Percentiles rank a stretch among this genome's conserved stretches.
phyloP scores from a whole-genome alignment of 2,113 vertebrate genomes.

The Phyllostomus hastatus region DNA sequence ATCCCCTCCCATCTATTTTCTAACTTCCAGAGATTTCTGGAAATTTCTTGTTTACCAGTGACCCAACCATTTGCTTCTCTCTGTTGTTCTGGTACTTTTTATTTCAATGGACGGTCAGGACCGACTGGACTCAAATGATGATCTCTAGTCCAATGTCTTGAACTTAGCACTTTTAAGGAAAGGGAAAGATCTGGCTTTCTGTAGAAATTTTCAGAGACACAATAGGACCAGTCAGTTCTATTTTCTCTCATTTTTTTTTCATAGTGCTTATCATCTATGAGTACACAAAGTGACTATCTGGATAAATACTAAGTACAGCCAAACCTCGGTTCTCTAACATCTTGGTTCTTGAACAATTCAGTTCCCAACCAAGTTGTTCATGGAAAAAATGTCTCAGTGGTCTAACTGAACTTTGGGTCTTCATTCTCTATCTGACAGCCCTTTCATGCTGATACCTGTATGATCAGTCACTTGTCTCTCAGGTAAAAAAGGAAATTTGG shows the following conservation, averaged over 20 bases:
- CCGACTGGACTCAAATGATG: not conserved
- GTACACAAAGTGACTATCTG: not conserved
- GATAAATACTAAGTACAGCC: not conserved
- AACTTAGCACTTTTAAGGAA: slow-evolving; percentile 28
- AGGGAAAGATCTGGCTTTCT: not conserved
- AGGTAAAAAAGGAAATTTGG: too few species aligned
- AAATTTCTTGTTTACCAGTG: not conserved
- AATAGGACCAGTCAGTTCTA: not conserved
- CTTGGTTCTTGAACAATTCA: too few species aligned
- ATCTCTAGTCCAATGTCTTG: not conserved
- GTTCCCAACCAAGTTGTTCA: too few species aligned
- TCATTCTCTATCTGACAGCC: too few species aligned
- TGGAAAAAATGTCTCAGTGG: too few species aligned
- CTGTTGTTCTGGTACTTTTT: not conserved
- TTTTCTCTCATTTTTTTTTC: slow-evolving; percentile 25
- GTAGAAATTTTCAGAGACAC: slow-evolving; percentile 1
- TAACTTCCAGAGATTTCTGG: not conserved
- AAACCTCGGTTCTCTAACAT: too few species aligned
- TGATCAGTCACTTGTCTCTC: too few species aligned
- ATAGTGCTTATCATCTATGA: not conserved
- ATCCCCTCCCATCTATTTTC: not conserved
- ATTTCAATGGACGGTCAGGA: not conserved
- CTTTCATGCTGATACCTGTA: too few species aligned
- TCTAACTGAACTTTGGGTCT: too few species aligned
- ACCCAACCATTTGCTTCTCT: not conserved